phyloP scores from a whole-genome alignment of 2,797 vertebrate species.

The Tragopan temminckii region DNA sequence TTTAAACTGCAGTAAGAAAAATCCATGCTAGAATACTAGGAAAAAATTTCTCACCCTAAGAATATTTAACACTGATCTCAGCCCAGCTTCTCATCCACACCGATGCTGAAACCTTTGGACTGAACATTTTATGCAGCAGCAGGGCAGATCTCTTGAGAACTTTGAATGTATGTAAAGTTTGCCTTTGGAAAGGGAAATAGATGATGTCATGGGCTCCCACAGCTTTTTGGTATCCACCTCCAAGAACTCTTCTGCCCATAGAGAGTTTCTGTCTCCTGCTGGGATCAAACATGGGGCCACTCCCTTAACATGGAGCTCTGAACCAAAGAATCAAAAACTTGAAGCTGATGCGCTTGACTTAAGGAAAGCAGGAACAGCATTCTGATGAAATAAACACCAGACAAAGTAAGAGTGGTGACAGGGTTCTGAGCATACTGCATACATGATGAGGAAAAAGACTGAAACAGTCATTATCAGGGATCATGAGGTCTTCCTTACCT shows the following conservation, averaged over 20 bases:
- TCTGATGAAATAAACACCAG: not conserved
- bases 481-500: no score
- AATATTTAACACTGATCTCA: not conserved
- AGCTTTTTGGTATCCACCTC: fast-evolving
- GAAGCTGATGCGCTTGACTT: fast-evolving
- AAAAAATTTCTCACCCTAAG: not conserved
- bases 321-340: not conserved
- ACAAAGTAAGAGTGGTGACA: not conserved
- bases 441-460: fast-evolving
- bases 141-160: not conserved
- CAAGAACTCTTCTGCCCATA: not conserved
- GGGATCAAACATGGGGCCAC: no score
- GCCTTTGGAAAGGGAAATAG: not conserved
- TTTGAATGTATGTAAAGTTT: not conserved
- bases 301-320: not conserved
- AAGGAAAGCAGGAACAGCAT: not conserved
- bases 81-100: not conserved
- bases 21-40: not conserved
- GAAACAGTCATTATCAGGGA: not conserved
- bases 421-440: not conserved
- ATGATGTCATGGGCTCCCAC: not conserved
- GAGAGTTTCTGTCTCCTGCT: not conserved
- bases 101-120: not conserved
- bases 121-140: not conserved
- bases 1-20: not conserved